Evolutionary conservation across 2,888 invertebrate species (phyloP), one percentile per base, ranked within the genome.

Genomic region (Mesorhabditis sp.): DNA sequence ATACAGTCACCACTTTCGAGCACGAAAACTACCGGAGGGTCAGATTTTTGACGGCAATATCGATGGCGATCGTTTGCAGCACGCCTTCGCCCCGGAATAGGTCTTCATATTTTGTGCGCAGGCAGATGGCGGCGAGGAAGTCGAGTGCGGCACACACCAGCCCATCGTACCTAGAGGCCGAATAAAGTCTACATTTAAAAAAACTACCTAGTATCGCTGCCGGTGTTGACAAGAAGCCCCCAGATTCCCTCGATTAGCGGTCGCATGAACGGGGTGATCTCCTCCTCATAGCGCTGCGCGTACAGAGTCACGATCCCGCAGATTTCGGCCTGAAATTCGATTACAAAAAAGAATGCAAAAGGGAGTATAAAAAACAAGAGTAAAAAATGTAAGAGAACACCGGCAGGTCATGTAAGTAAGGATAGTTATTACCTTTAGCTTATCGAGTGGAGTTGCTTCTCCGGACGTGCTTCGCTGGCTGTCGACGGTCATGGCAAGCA

Each of bases 31-130:
- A 91, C 89, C 97, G 90, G 80, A 99, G 94, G 87, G 95, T 92
- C 90, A 99, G 92, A 86, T 97, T 98, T 0, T 97, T 96, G 82
- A 98, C 94, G 82, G 98, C 93, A n/a, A 98, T 94, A 87, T 95
- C 95, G 86, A 97, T 94, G 7, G 74, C 75, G 10, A 83, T 75
- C 7, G 73, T 74, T 66, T 78, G 70, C 66, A 84, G 70, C 7
- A 84, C 83, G 28, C 79, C 80, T 43, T 82, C 82, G 43, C 70
- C 77, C 10, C 61, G 67, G 72, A 80, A 80, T 65, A 76, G 70
- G 50, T 68, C 67, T 44, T 93, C 91, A 87, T 96, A 94, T 74
- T 92, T 92, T 62, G 91, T 90, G 79, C 95, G 91, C 85, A 95
- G 94, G 0, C 95, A 96, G 5, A 98, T 94, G 67, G 93, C 92